Evolutionary conservation across 2,113 vertebrate species (phyloP).

Genomic region (Narcine bancroftii): DNA sequence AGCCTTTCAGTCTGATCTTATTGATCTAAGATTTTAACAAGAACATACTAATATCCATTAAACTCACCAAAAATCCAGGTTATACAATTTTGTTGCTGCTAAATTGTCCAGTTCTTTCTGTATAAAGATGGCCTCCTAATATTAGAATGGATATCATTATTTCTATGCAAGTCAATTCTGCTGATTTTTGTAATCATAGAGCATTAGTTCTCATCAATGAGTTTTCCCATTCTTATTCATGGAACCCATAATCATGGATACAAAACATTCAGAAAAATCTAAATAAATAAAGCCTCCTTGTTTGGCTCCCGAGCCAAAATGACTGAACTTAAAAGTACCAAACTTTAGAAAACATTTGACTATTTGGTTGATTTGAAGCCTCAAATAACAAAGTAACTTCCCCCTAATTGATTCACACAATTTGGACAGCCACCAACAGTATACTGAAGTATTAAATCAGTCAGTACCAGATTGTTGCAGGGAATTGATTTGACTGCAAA

Average conservation of each 20-base stretch:
- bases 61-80: not conserved
- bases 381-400: not conserved
- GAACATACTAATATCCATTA: not conserved
- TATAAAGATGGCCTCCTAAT: not conserved
- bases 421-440: not conserved
- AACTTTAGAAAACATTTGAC: not conserved
- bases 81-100: not conserved
- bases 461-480: not conserved
- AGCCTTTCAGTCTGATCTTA: not conserved
- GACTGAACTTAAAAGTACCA: not conserved
- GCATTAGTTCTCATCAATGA: not conserved
- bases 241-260: not conserved
- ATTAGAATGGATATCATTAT: slow-evolving; percentile 1
- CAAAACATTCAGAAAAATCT: not conserved
- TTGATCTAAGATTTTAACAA: not conserved
- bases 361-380: not conserved
- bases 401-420: not conserved
- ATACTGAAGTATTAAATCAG: not conserved
- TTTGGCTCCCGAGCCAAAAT: not conserved
- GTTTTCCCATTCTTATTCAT: not conserved
- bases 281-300: not conserved
- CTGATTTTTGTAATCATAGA: not conserved
- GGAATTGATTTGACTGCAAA: not conserved
- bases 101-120: not conserved
- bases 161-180: not conserved